A percentile compares a stretch with the other conserved stretches of the same genome.
These are phyloP conservation scores for Arenaria interpres DNA, from an alignment of 2,113 vertebrate species.

Conservation along the genomic window DNA sequence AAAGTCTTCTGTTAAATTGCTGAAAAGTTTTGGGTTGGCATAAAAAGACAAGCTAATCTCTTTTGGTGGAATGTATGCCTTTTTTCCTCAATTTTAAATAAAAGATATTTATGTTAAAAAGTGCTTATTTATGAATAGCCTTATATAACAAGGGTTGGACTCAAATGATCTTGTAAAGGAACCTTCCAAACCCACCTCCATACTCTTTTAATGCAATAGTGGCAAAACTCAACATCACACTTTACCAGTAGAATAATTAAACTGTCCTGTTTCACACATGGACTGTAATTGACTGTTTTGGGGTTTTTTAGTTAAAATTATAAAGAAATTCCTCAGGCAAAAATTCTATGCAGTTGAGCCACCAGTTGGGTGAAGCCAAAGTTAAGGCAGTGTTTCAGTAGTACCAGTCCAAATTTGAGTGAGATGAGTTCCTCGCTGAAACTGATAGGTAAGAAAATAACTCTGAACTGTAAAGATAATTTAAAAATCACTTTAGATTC, in stretches of 20 bases:
- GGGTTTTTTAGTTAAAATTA: neutral
- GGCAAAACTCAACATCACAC: neutral
- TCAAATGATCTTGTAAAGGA: neutral
- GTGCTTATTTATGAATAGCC: neutral
- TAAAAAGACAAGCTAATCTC: neutral
- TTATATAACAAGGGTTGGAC: neutral
- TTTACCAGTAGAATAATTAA: neutral
- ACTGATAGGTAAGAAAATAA: neutral
- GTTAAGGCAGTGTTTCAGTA: neutral
- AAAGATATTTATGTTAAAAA: neutral
- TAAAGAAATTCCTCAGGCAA: neutral
- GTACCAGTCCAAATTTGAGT: neutral
- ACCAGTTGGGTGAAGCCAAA: neutral
- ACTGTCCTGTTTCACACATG: neutral
- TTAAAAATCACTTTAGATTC: neutral
- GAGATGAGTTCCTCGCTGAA: neutral
- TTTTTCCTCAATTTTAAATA: neutral
- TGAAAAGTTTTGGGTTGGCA: neutral
- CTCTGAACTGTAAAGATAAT: neutral
- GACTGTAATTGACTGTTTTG: neutral
- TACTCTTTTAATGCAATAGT: neutral
- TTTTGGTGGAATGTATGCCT: neutral
- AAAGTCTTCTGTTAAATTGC: neutral
- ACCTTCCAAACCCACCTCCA: neutral
- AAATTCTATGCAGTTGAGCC: neutral